Base-by-base conservation (phyloP, 2,113 vertebrate genomes). In the Podocnemis expansa region DNA sequence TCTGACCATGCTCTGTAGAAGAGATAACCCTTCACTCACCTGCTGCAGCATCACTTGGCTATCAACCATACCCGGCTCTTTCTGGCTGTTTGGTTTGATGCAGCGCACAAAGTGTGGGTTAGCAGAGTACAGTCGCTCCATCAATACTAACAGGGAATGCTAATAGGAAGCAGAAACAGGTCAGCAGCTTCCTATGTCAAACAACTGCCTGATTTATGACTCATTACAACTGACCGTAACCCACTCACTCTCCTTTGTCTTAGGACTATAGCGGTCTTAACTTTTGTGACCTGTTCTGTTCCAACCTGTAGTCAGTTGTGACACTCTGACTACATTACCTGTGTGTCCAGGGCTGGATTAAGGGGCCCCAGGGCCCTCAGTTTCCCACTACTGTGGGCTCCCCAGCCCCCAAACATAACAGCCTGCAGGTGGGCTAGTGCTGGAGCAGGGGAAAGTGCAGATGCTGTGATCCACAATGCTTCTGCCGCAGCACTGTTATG, bases 81-180 rank as follows among this genome's bases (percentile, higher is more conserved):
- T 98, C 91, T 91, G 96, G 41, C 78, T 93, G 93, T 98, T 98
- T 78, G 98, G 98, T 89, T 98, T 98, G 93, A 98, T 98, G 89
- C 98, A 98, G 60, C 98, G 97, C 51, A 98, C 97, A 29, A 98
- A 98, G 89, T 98, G 98, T 0, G 98, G 98, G 63, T 92, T 97
- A n/a, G 98, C 98, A 14, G 96, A 97, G 90, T 98, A 98, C 98
- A 98, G 97, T 94, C 91, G 98, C 94, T 98, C 98, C 98, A 98
- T 98, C 13, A 98, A 96, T 22, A 98, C 94, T 16, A 93, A 95
- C n/a, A 98, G 95, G 13, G 98, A 98, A 91, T 98, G 98, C 98
- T 98, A 90, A 8, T 0, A 16, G 90, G 56, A 70, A 22, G 49
- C 80, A 93, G 31, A 78, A 70, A 70, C 86, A 89, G 49, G 73